Evolutionary conservation across 2,888 invertebrate species (phyloP), one percentile per base, ranked within the genome.

Genomic region (Eutolmus rufibarbis): DNA sequence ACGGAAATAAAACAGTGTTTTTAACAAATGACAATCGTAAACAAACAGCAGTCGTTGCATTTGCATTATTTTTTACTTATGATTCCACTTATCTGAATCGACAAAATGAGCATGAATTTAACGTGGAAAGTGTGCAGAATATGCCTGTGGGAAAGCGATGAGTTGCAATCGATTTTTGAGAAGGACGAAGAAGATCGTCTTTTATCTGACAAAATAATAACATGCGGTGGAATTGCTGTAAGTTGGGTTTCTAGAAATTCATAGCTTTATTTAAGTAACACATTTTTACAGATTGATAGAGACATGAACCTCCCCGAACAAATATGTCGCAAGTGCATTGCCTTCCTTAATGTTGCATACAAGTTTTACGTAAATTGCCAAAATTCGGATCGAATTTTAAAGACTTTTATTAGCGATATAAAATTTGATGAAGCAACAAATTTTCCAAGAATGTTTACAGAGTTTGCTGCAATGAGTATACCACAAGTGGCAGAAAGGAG

Each of bases 301-400:
- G 89, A 90, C 34, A 89, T 89, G 2, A 90, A 92, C 46, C 88
- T 92, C 14, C 91, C 92, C 0, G 90, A 90, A n/a, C 90, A 90
- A 84, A 92, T 92, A 5, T 93, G 91, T 81, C 88, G 89, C 0
- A 90, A 90, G 66, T 92, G 92, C 82, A 89, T 91, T 9, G 90
- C 90, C 0, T 91, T 92, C 78, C 87, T 93, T 5, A 90, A 90
- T 2, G 89, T 92, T 9, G 91, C 92, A 0, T 90, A 91, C 87
- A 92, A 91, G 84, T 93, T 93, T 89, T 91, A 91, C 1, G 90
- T 90, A 84, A 91, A 92, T 78, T 92, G 93, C 56, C 90, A 91
- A 66, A 91, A 91, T 74, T 92, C 93, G 0, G 90, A 92, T 88
- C 90, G 90, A 28, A 91, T 92, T 40, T 89, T 92, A 2, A 90